These are phyloP conservation scores for Leucosticte australis DNA, from an alignment of 2,113 vertebrate species.

Conservation along the genomic window DNA sequence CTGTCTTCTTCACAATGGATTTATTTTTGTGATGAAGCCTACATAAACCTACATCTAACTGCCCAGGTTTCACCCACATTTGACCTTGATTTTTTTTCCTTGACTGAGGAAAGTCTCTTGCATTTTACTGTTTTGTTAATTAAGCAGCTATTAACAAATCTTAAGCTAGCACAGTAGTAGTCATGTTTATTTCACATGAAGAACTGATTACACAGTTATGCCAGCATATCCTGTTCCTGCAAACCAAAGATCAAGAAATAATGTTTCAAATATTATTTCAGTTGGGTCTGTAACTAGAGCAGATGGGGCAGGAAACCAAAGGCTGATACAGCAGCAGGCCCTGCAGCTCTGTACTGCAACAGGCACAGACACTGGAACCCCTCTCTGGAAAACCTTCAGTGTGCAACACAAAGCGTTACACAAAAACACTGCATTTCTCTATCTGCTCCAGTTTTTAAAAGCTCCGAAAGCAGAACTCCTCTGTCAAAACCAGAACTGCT, in stretches of 20 bases:
- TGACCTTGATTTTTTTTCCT: slow-evolving; percentile 13
- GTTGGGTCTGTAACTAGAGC: background rate
- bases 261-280: slow-evolving; percentile 5
- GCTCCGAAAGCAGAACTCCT: background rate
- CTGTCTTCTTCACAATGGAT: slow-evolving; percentile 59
- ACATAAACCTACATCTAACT: background rate
- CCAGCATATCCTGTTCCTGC: slow-evolving; percentile 47
- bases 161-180: background rate
- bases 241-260: slow-evolving; percentile 24
- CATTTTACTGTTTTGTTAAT: background rate
- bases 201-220: slow-evolving; percentile 24
- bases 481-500: background rate
- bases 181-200: slow-evolving; percentile 10
- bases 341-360: background rate
- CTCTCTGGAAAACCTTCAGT: background rate
- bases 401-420: background rate
- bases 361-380: background rate
- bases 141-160: slow-evolving; percentile 4
- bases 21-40: slow-evolving; percentile 52
- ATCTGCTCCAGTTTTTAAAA: background rate
- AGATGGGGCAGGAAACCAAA: slow-evolving; percentile 3
- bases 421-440: background rate
- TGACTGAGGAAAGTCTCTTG: background rate
- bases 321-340: background rate
- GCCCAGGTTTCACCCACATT: slow-evolving; percentile 1